Evolutionary conservation across 2,797 vertebrate genomes (phyloP), one percentile per base, ranked within the genome.

Genomic region (Coracias cyanogaster): DNA sequence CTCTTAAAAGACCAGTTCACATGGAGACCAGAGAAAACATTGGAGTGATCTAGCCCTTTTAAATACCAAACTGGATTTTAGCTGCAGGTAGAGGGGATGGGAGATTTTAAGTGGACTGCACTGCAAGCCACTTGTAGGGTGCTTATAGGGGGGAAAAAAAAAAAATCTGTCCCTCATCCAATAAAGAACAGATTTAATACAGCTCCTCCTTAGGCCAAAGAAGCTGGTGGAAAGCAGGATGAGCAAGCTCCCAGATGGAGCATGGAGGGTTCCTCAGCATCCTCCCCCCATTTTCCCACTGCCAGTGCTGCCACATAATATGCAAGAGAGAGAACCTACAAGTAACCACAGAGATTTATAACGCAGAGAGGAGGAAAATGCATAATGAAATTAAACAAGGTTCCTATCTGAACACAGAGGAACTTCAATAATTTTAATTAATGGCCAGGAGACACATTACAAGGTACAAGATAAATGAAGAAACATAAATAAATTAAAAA

Each of bases 381-480:
- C 45, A 46, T 57, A 77, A 82, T 71, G 8, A 91, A 96, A 94
- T 89, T 49, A 91, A 96, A 92, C 45, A 70, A 74, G 17, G 17
- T 71, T 95, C 46, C 74, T 76, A 46, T 77, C 41, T 78, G 37
- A 93, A 86, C 61, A 91, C 54, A 85, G 43, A 93, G 61, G 78
- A 89, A 49, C 49, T 64, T 85, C 72, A 81, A 3, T 48, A 78
- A 83, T 90, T 93, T 69, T 90, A 91, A 92, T 91, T 93, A 93
- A 85, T 83, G 79, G 45, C 78, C 72, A 92, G 39, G 55, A 89
- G 84, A 94, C 72, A 82, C 15, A 65, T 88, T 93, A 73, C 31
- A 74, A 86, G 51, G 48, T 35, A 78, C 12, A 74, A 82, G 43
- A 72, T n/a, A 78, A 93, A 43, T 20, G 72, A 73, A 82, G 45